phyloP scores from a whole-genome alignment of 1,140 invertebrate species.

The Magallana gigas region DNA sequence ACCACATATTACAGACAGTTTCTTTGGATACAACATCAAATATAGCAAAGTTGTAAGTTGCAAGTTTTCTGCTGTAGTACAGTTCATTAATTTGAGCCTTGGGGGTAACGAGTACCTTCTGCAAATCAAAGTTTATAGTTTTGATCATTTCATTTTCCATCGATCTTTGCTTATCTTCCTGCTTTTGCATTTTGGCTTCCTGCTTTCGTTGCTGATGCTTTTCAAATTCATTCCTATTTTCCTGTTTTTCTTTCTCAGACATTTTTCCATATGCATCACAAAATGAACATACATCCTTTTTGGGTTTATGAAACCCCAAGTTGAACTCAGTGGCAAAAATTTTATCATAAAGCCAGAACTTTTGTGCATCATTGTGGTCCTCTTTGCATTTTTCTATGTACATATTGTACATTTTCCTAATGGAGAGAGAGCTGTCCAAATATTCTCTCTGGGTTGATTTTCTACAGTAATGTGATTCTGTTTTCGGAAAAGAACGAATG shows the following conservation, averaged over 20 bases:
- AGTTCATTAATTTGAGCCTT: too few relatives aligned
- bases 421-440: neutral
- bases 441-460: conserved; percentile 47
- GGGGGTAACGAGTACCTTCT: too few relatives aligned
- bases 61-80: too few relatives aligned
- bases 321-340: conserved; percentile 46
- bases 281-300: conserved; percentile 42
- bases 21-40: conserved; percentile 50
- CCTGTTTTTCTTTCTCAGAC: conserved; percentile 13
- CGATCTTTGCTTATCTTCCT: neutral
- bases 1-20: too few relatives aligned
- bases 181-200: conserved; percentile 21
- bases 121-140: neutral
- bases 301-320: conserved; percentile 43
- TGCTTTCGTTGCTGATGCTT: neutral
- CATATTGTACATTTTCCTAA: conserved; percentile 22
- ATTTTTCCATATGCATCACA: conserved; percentile 23
- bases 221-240: conserved; percentile 2
- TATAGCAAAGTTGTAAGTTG: conserved; percentile 48
- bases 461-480: conserved; percentile 44
- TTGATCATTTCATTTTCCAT: conserved; percentile 16
- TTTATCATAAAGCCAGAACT: conserved; percentile 48
- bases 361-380: conserved; percentile 8
- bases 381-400: conserved; percentile 9
- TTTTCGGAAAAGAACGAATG: conserved; percentile 41